A percentile compares a stretch with the other conserved stretches of the same genome.
phyloP scores from a whole-genome alignment of 2,797 vertebrate genomes.

The Darevskia mixta region DNA sequence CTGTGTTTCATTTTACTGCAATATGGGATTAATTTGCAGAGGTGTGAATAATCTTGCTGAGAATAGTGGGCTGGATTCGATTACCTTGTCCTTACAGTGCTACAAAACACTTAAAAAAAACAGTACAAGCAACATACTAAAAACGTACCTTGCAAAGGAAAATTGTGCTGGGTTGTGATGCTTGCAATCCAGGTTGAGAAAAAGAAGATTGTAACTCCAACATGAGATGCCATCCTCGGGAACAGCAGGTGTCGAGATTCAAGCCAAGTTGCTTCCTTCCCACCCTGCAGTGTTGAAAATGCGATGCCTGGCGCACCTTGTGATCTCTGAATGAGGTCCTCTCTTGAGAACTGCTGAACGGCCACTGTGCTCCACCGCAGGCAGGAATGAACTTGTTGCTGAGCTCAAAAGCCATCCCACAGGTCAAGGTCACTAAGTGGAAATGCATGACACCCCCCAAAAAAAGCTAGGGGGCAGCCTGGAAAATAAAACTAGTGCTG shows the following conservation, averaged over 20 bases:
- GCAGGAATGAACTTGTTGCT: slow-evolving; percentile 56
- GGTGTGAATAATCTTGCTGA: not conserved
- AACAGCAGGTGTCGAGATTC: slow-evolving; percentile 25
- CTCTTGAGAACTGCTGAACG: slow-evolving; percentile 50
- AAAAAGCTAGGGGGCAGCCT: slow-evolving; percentile 64
- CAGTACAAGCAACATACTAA: not conserved
- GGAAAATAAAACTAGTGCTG: slow-evolving; percentile 82
- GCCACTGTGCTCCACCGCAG: slow-evolving; percentile 57
- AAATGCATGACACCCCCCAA: slow-evolving; percentile 73
- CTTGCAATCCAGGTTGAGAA: slow-evolving; percentile 50
- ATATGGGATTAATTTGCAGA: not conserved
- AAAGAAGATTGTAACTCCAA: slow-evolving; percentile 52
- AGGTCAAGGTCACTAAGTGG: slow-evolving; percentile 75
- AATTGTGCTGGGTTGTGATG: slow-evolving; percentile 48
- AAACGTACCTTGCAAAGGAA: slow-evolving; percentile 69
- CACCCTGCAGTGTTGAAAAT: slow-evolving; percentile 8
- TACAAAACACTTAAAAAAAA: slow-evolving; percentile 22
- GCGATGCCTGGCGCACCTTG: slow-evolving; percentile 38
- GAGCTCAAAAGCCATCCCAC: slow-evolving; percentile 60
- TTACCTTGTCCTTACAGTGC: not conserved
- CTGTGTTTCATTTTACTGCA: not conserved
- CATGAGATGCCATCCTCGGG: slow-evolving; percentile 60
- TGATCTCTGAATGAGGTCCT: slow-evolving; percentile 29
- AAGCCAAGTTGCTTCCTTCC: slow-evolving; percentile 20
- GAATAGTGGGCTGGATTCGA: not conserved